Evolutionary conservation across 2,113 vertebrate genomes (phyloP), one percentile per base, ranked within the genome.

Genomic region (Chelonoidis abingdonii): DNA sequence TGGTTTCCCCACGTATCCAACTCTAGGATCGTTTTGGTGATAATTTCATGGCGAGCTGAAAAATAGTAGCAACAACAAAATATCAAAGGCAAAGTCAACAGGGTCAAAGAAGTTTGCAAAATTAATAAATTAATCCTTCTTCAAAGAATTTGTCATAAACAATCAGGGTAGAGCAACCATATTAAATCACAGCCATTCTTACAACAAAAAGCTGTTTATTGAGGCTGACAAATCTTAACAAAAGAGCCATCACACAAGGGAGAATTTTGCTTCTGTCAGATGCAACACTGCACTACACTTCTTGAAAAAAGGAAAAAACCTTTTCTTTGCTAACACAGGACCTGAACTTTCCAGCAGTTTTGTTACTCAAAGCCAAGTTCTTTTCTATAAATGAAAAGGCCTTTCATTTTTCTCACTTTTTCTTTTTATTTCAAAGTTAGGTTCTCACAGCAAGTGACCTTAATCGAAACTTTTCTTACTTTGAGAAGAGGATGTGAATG

Each of bases 11-110:
- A 99, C 0, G 99, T 99, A 81, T 99, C 98, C 96, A 99, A 95
- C 96, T 99, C 99, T 75, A 99, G 93, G 95, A 99, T 99, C 95
- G 99, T 99, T 95, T 99, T 99, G 86, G 98, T 99, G 95, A 99
- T 99, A 62, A 99, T 98, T 91, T 99, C 99, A 5, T 99, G 99
- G 1, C 99, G 99, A 98, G 99, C 99, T 99, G 98, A 93, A 98
- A 98, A 72, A 93, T 41, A 96, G 84, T 38, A 87, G 12, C 69
- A 88, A 82, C 21, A 84, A 81, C 53, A 86, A 54, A 56, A 50
- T 78, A 57, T 93, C 75, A 92, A 49, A 31, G 82, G 22, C 11
- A 65, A n/a, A 88, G 44, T 47, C 79, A 95, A 82, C 31, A 44
- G 90, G 86, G 79, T 75, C 76, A 76, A 79, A 94, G n/a, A 65